Evolutionary conservation across 2,888 invertebrate species (phyloP).

Genomic region (Bombylius major): DNA sequence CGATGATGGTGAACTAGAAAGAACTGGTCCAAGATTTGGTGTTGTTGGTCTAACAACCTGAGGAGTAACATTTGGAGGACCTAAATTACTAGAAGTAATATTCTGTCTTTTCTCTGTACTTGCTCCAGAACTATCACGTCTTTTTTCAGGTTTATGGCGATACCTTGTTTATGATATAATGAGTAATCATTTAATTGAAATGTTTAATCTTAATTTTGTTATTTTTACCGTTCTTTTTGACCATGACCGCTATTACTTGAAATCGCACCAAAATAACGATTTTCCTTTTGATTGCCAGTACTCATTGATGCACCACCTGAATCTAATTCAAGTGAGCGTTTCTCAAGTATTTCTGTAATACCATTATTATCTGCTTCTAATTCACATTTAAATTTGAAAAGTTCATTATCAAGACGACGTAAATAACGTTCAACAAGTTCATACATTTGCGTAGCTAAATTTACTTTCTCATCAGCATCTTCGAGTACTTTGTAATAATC

Average conservation of each 20-base stretch:
- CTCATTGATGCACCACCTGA: constrained; percentile 35
- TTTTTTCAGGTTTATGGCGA: constrained; percentile 57
- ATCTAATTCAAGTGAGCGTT: constrained; percentile 83
- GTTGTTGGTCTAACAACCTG: constrained; percentile 21
- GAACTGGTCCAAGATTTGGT: constrained; percentile 27
- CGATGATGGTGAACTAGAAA: constrained; percentile 22
- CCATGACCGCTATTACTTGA: constrained; percentile 19
- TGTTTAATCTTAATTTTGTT: no score
- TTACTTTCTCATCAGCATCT: constrained; percentile 93
- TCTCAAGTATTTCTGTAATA: constrained; percentile 89
- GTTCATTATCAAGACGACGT: constrained; percentile 70
- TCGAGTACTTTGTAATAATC: constrained; percentile 87
- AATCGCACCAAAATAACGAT: constrained; percentile 45
- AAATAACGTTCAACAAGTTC: constrained; percentile 90
- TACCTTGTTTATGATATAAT: constrained; percentile 32
- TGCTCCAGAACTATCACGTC: constrained; percentile 51
- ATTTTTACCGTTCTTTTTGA: constrained; percentile 6
- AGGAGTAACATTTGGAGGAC: constrained; percentile 11
- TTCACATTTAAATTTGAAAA: constrained; percentile 97
- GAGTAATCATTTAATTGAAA: neutral
- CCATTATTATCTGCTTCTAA: constrained; percentile 97
- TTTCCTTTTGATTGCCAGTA: constrained; percentile 69
- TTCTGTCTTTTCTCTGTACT: constrained; percentile 36
- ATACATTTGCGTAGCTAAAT: constrained; percentile 86
- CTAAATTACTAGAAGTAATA: constrained; percentile 14